Base-by-base conservation (phyloP, 2,113 vertebrate genomes). In the Seriola dumerili region DNA sequence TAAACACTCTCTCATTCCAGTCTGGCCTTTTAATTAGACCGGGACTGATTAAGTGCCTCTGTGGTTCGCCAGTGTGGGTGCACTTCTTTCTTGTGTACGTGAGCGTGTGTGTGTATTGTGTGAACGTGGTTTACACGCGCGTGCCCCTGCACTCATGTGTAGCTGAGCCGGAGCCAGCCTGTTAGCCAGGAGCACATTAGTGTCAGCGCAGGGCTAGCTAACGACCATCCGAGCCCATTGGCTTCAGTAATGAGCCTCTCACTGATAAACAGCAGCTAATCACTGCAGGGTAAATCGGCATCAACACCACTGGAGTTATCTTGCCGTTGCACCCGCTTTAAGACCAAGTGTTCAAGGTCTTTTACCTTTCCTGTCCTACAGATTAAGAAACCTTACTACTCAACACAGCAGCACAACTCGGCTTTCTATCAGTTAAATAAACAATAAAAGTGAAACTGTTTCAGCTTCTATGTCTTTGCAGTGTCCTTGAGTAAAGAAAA, bases 21-120 rank as follows among this genome's bases (percentile, higher is more conserved):
- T 76, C 79, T 81, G 85, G 81, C 84, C 86, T 93, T 95, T 94
- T 94, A 94, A 95, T 95, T 94, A 94, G 85, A 88, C 81, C 34
- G 65, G 83, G 76, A 89, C 93, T 94, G 92, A 95, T 95, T 94
- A 93, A 94, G 91, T 91, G 87, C 76, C 79, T 83, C 71, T 90
- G 85, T 81, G 86, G 77, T 92, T 64, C 5, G 78, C 46, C 38
- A 1, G 50, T 46, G 42, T 69, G 72, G 36, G 58, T 40, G 48
- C 23, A 9, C 29, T 5, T 13, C 21, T 23, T 21, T 52, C 19
- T 52, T 21, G 65, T 19, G 81, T 65, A 42, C 46, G 84, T 23
- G 66, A 4, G 50, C 10, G 54, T 40, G 54, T 40, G 68, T 48
- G 13, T 63, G 54, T 38, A 12, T 44, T 59, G 64, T 55, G 77